Evolutionary conservation across 2,113 vertebrate genomes (phyloP).

Genomic region (Otis tarda): DNA sequence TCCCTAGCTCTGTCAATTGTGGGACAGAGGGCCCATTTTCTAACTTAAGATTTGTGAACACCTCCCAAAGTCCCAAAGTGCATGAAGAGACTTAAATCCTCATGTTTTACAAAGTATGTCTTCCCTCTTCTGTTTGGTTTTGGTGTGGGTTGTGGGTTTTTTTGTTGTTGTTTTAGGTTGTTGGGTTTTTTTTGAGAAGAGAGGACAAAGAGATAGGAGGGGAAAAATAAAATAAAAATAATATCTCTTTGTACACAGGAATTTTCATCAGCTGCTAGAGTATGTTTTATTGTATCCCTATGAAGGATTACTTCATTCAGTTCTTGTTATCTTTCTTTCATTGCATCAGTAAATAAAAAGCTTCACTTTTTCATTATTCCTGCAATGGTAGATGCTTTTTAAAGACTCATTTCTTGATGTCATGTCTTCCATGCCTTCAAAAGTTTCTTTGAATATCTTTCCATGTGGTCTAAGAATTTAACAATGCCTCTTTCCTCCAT

Average conservation of each 20-base stretch:
- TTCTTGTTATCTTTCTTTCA: background rate
- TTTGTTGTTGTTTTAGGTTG: background rate
- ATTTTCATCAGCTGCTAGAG: background rate
- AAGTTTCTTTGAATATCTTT: background rate
- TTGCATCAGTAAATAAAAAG: background rate
- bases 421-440: background rate
- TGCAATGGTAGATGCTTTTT: background rate
- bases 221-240: background rate
- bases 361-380: background rate
- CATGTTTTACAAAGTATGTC: background rate
- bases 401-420: background rate
- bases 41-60: background rate
- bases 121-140: background rate
- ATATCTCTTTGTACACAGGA: accelerated
- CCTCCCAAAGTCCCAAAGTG: background rate
- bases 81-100: background rate
- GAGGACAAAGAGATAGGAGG: background rate
- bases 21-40: background rate
- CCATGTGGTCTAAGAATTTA: background rate
- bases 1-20: background rate
- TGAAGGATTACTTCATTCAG: background rate
- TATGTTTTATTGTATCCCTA: background rate
- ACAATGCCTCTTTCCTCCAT: background rate
- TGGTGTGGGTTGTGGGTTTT: background rate
- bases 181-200: background rate